Evolutionary conservation across 2,888 invertebrate species (phyloP).

Genomic region (Seira ritae): DNA sequence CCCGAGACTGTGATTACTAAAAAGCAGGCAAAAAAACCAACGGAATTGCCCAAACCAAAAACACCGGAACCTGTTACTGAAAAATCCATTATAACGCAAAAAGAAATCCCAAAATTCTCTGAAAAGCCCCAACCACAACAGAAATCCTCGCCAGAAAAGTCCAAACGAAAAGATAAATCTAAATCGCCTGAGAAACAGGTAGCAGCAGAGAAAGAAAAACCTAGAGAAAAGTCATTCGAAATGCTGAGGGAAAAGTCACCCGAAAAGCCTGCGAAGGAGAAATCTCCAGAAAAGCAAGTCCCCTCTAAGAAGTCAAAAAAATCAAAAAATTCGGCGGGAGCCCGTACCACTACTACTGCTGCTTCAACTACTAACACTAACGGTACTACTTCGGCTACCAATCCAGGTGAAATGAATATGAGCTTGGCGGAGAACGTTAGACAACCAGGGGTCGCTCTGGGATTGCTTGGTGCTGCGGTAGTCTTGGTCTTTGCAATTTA

Average conservation of each 20-base stretch:
- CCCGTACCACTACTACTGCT: too few species aligned
- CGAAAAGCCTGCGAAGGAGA: not conserved
- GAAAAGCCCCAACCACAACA: not conserved
- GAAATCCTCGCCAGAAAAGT: not conserved
- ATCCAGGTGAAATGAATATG: not conserved
- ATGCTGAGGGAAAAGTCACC: not conserved
- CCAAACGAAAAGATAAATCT: not conserved
- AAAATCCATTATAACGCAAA: too few species aligned
- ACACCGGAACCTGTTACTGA: too few species aligned
- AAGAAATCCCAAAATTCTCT: not conserved
- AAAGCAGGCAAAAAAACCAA: too few species aligned
- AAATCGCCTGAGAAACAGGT: not conserved
- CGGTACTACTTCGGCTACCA: not conserved
- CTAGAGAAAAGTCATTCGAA: not conserved
- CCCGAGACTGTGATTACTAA: too few species aligned
- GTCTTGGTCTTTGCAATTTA: slow-evolving; percentile 60
- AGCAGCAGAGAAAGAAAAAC: not conserved
- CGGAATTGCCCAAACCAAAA: too few species aligned
- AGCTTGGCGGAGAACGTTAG: not conserved
- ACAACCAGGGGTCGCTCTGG: slow-evolving; percentile 38
- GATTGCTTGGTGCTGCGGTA: slow-evolving; percentile 57
- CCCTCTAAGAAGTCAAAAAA: not conserved
- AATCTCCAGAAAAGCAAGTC: not conserved
- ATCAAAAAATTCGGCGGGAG: not conserved
- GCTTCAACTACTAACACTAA: not conserved